Conservation (phyloP, 2,797 vertebrate genomes). For the Hydrocynus forskahlii region DNA sequence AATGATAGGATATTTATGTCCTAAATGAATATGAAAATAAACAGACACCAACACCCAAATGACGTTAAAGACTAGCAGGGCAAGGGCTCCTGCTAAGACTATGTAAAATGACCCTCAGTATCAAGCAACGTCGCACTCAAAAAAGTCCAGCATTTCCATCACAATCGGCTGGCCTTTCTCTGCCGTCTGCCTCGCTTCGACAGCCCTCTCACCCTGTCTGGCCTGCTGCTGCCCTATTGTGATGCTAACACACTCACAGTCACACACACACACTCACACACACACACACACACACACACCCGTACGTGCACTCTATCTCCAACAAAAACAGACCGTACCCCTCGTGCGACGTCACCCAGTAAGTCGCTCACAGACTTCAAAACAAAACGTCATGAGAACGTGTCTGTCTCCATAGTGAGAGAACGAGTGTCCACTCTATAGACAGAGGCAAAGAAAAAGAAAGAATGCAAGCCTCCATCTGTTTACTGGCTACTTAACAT, state of each 20-base stretch:
- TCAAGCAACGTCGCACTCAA: slow-evolving; percentile 36
- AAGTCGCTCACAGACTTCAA: slow-evolving; percentile 16
- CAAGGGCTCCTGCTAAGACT: slow-evolving; percentile 13
- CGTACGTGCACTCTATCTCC: slow-evolving; percentile 23
- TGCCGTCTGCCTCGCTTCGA: slow-evolving; percentile 18
- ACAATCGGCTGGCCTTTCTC: slow-evolving; percentile 56
- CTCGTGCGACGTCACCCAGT: slow-evolving; percentile 36
- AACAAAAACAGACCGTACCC: slow-evolving; percentile 49
- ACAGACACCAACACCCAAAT: slow-evolving; percentile 16
- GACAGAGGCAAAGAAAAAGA: background rate
- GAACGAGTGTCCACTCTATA: slow-evolving; percentile 5
- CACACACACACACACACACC: slow-evolving; percentile 31
- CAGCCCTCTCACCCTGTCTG: slow-evolving; percentile 43
- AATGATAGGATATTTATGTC: background rate
- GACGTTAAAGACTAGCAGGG: background rate
- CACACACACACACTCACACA: slow-evolving; percentile 22
- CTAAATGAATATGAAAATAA: background rate
- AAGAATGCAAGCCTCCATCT: background rate
- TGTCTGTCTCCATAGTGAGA: slow-evolving; percentile 13
- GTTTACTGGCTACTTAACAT: background rate
- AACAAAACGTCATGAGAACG: slow-evolving; percentile 28
- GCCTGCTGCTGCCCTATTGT: slow-evolving; percentile 47
- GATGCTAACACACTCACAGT: slow-evolving; percentile 55
- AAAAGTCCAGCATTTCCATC: slow-evolving; percentile 56
- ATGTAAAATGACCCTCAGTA: slow-evolving; percentile 48